phyloP scores from a whole-genome alignment of 2,113 vertebrate genomes.

The Nerophis lumbriciformis region DNA sequence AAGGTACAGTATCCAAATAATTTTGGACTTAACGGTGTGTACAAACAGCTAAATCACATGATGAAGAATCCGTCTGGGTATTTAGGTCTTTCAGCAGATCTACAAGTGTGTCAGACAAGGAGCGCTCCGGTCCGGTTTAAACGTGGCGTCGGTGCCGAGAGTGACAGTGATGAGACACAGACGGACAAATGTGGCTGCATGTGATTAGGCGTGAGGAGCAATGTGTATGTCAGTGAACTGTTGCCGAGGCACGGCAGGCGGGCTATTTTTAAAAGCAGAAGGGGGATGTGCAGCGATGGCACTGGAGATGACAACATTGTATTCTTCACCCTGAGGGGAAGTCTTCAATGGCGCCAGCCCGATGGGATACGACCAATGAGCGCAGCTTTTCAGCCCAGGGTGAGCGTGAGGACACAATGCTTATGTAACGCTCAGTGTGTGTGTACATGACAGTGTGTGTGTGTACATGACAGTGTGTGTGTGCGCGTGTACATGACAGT shows the following conservation, averaged over 20 bases:
- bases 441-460: not conserved
- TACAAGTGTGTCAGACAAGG: not conserved
- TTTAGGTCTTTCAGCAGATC: not conserved
- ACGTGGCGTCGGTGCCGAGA: not conserved
- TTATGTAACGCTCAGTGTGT: constrained; percentile 48
- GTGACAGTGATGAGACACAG: constrained; percentile 36
- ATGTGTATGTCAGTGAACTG: constrained; percentile 35
- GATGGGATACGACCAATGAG: constrained; percentile 42
- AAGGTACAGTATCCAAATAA: too few species aligned
- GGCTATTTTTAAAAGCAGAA: constrained; percentile 59
- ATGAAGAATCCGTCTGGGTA: not conserved
- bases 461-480: constrained; percentile 6
- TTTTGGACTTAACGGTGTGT: too few species aligned
- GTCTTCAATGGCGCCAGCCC: constrained; percentile 43
- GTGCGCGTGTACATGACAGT: too few species aligned
- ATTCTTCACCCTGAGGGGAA: constrained; percentile 50
- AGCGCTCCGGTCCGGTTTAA: not conserved
- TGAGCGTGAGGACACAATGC: constrained; percentile 31
- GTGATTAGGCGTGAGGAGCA: constrained; percentile 28
- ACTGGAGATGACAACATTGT: constrained; percentile 57
- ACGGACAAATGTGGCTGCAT: constrained; percentile 51
- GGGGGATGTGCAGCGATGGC: constrained; percentile 44
- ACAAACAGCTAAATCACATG: not conserved
- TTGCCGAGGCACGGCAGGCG: constrained; percentile 27
- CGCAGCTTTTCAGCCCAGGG: constrained; percentile 25